These are phyloP conservation scores for Noctilio leporinus DNA, from an alignment of 2,113 vertebrate genomes.

Conservation along the genomic window DNA sequence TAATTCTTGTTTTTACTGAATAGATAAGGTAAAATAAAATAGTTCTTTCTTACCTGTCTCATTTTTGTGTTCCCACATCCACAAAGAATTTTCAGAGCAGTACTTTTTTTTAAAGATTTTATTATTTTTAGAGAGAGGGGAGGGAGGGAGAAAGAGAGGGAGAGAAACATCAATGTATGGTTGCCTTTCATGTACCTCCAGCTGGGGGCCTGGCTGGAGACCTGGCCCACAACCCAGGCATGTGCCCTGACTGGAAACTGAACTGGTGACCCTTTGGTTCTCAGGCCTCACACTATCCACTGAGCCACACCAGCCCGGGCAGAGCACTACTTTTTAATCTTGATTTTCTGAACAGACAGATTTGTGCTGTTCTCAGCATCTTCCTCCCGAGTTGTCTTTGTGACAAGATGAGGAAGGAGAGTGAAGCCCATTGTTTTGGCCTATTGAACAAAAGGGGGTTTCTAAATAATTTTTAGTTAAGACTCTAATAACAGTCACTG, in stretches of 20 bases:
- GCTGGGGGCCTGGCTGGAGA: too few species aligned
- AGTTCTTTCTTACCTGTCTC: background rate
- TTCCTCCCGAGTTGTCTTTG: background rate
- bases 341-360: background rate
- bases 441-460: background rate
- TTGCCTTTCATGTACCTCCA: too few species aligned
- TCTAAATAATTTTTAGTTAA: background rate
- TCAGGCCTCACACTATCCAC: too few species aligned
- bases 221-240: too few species aligned
- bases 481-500: background rate
- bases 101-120: too few species aligned
- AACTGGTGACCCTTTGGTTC: too few species aligned
- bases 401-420: background rate
- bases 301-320: too few species aligned
- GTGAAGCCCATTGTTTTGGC: background rate
- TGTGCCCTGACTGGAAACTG: too few species aligned
- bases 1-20: background rate
- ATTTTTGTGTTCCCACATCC: background rate
- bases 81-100: background rate
- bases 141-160: too few species aligned
- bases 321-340: background rate
- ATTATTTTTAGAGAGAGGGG: too few species aligned
- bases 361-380: background rate
- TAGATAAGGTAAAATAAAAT: background rate
- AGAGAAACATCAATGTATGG: too few species aligned